Evolutionary conservation across 2,113 vertebrate species (phyloP).

Genomic region (Nycticorax nycticorax): DNA sequence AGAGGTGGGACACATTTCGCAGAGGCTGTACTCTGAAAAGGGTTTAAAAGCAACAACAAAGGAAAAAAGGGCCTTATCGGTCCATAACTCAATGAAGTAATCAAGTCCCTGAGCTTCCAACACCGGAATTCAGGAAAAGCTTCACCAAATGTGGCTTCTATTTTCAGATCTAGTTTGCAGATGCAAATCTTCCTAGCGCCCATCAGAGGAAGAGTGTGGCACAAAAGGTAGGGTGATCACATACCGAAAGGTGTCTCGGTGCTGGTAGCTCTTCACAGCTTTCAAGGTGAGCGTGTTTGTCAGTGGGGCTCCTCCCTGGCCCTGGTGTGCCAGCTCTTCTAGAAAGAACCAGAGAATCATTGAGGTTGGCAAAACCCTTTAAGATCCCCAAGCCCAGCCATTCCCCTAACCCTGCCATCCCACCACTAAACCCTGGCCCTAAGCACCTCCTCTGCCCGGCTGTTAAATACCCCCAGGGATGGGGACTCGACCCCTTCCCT

Average conservation of each 20-base stretch:
- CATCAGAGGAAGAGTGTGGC: not conserved
- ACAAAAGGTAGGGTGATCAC: not conserved
- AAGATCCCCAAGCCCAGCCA: too few relatives aligned
- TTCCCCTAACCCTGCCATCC: too few relatives aligned
- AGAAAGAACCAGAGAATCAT: not conserved
- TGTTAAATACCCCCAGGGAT: too few relatives aligned
- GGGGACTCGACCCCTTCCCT: too few relatives aligned
- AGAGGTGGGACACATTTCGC: not conserved
- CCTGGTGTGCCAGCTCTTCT: not conserved
- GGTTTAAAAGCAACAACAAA: not conserved
- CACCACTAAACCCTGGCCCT: too few relatives aligned
- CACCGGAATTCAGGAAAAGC: not conserved
- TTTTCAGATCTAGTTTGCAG: not conserved
- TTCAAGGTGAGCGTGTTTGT: not conserved
- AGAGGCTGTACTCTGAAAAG: not conserved
- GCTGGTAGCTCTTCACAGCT: not conserved
- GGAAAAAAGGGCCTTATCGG: not conserved
- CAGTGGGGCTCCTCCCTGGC: not conserved
- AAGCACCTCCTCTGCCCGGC: too few relatives aligned
- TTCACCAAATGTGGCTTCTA: not conserved
- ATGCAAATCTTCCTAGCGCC: not conserved
- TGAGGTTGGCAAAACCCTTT: too few relatives aligned
- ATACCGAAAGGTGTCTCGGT: accelerated
- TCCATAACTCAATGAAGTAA: not conserved
- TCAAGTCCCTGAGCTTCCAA: not conserved